phyloP scores from a whole-genome alignment of 2,113 vertebrate genomes.

The Neodontobutis hainanensis region DNA sequence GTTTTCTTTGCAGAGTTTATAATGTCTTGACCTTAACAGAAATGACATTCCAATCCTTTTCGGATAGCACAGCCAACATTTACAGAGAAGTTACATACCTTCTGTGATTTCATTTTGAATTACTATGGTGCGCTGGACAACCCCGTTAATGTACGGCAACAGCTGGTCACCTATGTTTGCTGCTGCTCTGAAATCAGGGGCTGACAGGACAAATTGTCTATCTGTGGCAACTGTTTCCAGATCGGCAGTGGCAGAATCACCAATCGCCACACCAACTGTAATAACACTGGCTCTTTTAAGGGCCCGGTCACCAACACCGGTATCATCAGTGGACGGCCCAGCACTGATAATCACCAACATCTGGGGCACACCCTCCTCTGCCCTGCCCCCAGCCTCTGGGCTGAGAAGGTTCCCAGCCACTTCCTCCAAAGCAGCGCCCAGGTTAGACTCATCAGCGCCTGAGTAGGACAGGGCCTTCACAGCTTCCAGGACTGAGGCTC shows the following conservation, averaged over 20 bases:
- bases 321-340: constrained; percentile 90
- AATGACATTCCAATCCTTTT: constrained; percentile 4
- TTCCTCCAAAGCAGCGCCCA: constrained; percentile 88
- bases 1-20: too few relatives aligned
- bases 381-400: constrained; percentile 87
- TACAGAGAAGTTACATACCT: constrained; percentile 89
- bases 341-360: constrained; percentile 90
- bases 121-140: constrained; percentile 88
- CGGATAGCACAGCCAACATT: constrained; percentile 35
- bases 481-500: constrained; percentile 83
- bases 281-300: constrained; percentile 89
- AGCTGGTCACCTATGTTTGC: constrained; percentile 82
- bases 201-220: constrained; percentile 85
- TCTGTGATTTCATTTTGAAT: constrained; percentile 87
- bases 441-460: constrained; percentile 87
- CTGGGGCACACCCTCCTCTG: constrained; percentile 90
- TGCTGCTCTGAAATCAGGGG: constrained; percentile 84
- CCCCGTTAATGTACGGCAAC: constrained; percentile 85
- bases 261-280: constrained; percentile 83
- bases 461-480: constrained; percentile 84
- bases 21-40: too few relatives aligned
- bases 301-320: constrained; percentile 83
- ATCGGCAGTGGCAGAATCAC: constrained; percentile 82
- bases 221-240: constrained; percentile 90
- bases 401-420: constrained; percentile 87